Base-by-base conservation (phyloP, 2,113 vertebrate species). In the Mirza zaza region DNA sequence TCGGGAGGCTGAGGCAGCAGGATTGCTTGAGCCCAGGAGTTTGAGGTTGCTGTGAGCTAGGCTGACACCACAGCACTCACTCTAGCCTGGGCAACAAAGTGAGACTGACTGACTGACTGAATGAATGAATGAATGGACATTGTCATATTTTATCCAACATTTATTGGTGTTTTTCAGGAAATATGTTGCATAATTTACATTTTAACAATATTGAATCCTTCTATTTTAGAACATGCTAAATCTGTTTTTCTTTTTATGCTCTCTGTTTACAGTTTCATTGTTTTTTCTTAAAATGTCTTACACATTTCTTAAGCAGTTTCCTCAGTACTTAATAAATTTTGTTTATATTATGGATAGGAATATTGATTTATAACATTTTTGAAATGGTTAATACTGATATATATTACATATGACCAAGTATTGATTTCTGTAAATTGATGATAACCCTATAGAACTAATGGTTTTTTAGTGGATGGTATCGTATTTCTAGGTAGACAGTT, bases 361-460 rank as follows among this genome's bases (percentile, higher is more conserved):
- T 95, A 71, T 90, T 85, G 11, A 81, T 88, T 65, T 67, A 29
- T 85, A 75, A 68, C 42, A 85, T 96, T 96, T 81, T 93, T 29
- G 71, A 52, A 93, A 42, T 79, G 42, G n/a, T n/a, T 86, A 68
- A 65, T 52, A 63, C 17, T 67, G 25, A 57, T 67, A 29, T 27
- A 63, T 76, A 50, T 42, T 65, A n/a, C 20, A 63, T 67, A 50
- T 42, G 88, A 57, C 27, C 50, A 88, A 79, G 55, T 88, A 34
- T 27, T 77, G 52, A 84, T 63, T 70, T 87, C 59, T 87, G 0
- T 81, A 68, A 82, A 52, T 87, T 91, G 48, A 21, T 82, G 55
- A 68, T 76, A 75, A 50, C 8, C 48, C 48, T 67, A 73, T 17
- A 75, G 45, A 96, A 90, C 27, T 63, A 80, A 68, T 20, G n/a